A percentile compares a stretch with the other conserved stretches of the same genome.
Conservation (phyloP, 2,113 vertebrate species). For the Leiothrix lutea region DNA sequence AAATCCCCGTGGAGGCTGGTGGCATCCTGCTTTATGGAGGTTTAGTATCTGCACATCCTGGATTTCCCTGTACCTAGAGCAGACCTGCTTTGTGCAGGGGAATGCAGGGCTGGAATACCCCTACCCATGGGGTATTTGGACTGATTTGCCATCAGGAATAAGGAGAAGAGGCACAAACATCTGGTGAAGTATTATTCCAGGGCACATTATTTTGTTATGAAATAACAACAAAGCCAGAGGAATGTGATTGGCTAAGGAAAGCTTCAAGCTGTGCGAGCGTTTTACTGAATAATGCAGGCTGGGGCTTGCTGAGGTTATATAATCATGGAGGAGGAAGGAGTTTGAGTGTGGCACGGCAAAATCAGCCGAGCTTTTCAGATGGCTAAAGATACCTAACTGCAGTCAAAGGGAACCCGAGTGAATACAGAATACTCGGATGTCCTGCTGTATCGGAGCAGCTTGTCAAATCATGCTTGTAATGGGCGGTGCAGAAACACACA, state of each 20-base stretch:
- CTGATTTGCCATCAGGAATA: not conserved
- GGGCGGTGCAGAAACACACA: not conserved
- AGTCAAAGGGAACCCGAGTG: not conserved
- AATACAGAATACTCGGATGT: not conserved
- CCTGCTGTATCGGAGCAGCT: not conserved
- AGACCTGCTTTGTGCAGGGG: not conserved
- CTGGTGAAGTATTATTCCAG: constrained; percentile 37
- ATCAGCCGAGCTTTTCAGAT: not conserved
- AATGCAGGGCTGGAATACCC: not conserved
- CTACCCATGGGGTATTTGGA: rapidly evolving
- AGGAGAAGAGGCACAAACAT: not conserved
- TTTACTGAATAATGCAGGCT: constrained; percentile 4
- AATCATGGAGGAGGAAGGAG: not conserved
- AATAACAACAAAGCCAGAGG: constrained; percentile 26
- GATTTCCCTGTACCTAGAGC: not conserved
- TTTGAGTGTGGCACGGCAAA: not conserved
- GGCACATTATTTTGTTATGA: constrained; percentile 40
- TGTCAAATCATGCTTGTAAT: not conserved
- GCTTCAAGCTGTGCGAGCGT: not conserved
- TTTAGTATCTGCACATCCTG: not conserved
- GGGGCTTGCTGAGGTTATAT: constrained; percentile 11
- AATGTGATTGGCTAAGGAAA: not conserved
- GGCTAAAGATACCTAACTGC: not conserved
- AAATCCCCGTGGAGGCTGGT: rapidly evolving
- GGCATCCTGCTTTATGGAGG: not conserved